Evolutionary conservation across 2,888 invertebrate genomes (phyloP).

Genomic region (Trachelus stipa): DNA sequence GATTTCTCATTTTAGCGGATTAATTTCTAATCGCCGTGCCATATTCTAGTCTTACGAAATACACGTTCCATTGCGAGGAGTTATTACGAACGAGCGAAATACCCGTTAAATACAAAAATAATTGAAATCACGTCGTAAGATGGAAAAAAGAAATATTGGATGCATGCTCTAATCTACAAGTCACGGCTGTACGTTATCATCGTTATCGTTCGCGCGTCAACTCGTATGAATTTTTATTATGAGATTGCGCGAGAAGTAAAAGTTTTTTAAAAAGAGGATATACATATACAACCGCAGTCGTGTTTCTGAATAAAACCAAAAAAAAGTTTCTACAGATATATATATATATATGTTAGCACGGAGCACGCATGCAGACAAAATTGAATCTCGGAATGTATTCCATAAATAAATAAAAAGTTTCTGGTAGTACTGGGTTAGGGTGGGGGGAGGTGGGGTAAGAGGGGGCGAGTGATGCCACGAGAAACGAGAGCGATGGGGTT

Average conservation of each 20-base stretch:
- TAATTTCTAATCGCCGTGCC: background rate
- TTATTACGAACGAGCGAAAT: background rate
- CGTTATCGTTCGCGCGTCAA: background rate
- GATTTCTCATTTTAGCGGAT: background rate
- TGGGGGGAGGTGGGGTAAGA: conserved; percentile 61
- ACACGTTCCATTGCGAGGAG: background rate
- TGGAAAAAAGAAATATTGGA: background rate
- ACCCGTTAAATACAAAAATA: background rate
- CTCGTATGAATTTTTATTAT: background rate
- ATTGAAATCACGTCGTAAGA: background rate
- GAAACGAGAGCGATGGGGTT: background rate
- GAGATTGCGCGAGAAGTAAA: background rate
- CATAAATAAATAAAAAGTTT: conserved; percentile 51
- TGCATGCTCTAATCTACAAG: background rate
- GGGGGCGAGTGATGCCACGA: conserved; percentile 47
- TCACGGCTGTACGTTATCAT: background rate
- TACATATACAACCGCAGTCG: background rate
- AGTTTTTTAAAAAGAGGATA: background rate
- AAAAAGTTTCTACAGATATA: background rate
- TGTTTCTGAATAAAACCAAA: background rate
- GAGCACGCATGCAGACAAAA: conserved; percentile 33
- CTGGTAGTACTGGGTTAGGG: conserved; percentile 36
- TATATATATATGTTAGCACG: background rate
- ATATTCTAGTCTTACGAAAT: background rate
- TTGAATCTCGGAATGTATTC: conserved; percentile 48